Conservation (phyloP, 2,888 invertebrate species). For the Lycocerus yunnanus region DNA sequence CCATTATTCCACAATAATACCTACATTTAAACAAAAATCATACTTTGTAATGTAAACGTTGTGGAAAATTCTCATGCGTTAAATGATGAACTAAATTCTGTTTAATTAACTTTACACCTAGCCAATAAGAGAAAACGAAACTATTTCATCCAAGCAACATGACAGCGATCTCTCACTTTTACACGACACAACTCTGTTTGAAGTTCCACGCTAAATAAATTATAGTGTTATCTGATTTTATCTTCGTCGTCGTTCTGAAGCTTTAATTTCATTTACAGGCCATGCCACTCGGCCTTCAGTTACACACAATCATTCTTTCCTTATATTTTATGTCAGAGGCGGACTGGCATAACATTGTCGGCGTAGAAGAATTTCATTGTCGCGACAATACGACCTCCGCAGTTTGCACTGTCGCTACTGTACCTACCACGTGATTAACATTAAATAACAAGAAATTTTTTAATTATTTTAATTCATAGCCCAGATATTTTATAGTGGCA, state of each 20-base stretch:
- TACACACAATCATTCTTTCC: not conserved
- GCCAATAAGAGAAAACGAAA: not conserved
- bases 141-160: not conserved
- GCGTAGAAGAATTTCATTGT: too few relatives aligned
- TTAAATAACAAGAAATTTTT: too few relatives aligned
- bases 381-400: too few relatives aligned
- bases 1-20: not conserved
- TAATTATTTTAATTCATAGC: too few relatives aligned
- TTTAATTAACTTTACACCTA: not conserved
- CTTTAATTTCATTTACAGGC: not conserved
- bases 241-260: not conserved
- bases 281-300: not conserved
- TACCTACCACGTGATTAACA: too few relatives aligned
- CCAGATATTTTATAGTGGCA: too few relatives aligned
- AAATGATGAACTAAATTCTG: not conserved
- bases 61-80: not conserved
- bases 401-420: too few relatives aligned
- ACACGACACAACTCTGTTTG: slow-evolving; percentile 4
- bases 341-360: not conserved
- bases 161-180: not conserved
- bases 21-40: not conserved
- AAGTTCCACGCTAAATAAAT: slow-evolving; percentile 9
- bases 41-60: not conserved
- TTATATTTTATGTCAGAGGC: not conserved
- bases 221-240: slow-evolving; percentile 10